Conservation (phyloP, 2,113 vertebrate genomes). For the Xiphophorus maculatus region DNA sequence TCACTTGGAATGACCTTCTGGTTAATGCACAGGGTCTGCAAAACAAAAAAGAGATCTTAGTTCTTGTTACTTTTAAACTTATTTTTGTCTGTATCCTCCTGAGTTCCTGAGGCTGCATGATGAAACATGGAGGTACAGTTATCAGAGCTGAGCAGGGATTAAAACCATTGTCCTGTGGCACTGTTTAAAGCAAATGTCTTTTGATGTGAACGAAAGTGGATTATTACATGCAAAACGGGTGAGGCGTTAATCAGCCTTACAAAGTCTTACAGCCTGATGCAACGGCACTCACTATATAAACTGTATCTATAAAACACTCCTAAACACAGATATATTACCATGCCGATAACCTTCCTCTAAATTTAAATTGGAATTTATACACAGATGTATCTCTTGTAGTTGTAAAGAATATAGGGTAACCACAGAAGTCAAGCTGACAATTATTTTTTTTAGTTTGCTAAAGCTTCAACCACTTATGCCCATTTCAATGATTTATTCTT, state of each 20-base stretch:
- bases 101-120: conserved; percentile 53
- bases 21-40: conserved; percentile 24
- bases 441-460: neutral
- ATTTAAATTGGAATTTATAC: too few species aligned
- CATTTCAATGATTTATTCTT: neutral
- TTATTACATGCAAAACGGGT: conserved; percentile 31
- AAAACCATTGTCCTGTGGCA: conserved; percentile 46
- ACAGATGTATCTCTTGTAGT: too few species aligned
- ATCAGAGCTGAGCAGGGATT: conserved; percentile 42
- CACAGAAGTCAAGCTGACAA: neutral
- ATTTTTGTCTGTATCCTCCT: conserved; percentile 51
- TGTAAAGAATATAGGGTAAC: neutral
- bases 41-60: conserved; percentile 43
- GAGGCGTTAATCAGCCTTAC: conserved; percentile 32
- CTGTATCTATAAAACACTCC: too few species aligned
- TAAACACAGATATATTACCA: too few species aligned
- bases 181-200: conserved; percentile 38
- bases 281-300: conserved; percentile 15
- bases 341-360: too few species aligned
- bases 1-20: neutral
- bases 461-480: neutral
- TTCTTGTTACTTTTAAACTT: conserved; percentile 47
- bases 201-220: conserved; percentile 59
- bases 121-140: conserved; percentile 62
- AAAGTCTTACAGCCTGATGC: conserved; percentile 36